phyloP scores from a whole-genome alignment of 2,113 vertebrate species.

The Tachuris rubrigastra region DNA sequence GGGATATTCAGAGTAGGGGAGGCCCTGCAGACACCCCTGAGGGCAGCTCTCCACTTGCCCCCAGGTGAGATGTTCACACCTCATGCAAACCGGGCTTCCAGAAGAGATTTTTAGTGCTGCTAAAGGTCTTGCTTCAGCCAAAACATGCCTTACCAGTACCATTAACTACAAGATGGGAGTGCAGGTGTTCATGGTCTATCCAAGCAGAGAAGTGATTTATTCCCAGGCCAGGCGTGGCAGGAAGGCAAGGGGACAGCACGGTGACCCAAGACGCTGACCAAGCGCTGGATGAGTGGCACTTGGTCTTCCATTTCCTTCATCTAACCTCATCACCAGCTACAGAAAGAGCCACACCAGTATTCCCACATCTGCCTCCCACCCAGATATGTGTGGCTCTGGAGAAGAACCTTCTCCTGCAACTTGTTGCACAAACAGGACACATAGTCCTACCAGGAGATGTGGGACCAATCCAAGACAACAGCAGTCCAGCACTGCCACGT shows the following conservation, averaged over 20 bases:
- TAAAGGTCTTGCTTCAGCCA: not conserved
- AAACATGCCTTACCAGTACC: not conserved
- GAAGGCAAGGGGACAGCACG: not conserved
- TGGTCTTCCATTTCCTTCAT: not conserved
- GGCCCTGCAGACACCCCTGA: not conserved
- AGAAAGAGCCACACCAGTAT: too few species aligned
- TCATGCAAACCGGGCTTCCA: accelerated
- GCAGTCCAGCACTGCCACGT: accelerated
- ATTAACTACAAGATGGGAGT: too few species aligned
- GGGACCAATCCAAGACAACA: not conserved
- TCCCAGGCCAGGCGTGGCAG: not conserved
- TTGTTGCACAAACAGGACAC: not conserved
- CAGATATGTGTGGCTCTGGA: not conserved
- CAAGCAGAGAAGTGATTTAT: not conserved
- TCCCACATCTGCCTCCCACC: not conserved
- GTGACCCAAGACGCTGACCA: accelerated
- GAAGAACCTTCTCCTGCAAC: not conserved
- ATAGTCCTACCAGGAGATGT: not conserved
- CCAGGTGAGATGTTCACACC: accelerated
- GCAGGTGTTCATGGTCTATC: not conserved
- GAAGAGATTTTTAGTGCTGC: accelerated
- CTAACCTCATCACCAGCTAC: too few species aligned
- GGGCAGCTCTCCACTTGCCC: not conserved
- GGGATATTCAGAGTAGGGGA: not conserved
- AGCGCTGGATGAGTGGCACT: accelerated